A percentile compares a stretch with the other conserved stretches of the same genome.
Evolutionary conservation across 2,113 vertebrate genomes (phyloP).

Genomic region (Microtus pennsylvanicus): DNA sequence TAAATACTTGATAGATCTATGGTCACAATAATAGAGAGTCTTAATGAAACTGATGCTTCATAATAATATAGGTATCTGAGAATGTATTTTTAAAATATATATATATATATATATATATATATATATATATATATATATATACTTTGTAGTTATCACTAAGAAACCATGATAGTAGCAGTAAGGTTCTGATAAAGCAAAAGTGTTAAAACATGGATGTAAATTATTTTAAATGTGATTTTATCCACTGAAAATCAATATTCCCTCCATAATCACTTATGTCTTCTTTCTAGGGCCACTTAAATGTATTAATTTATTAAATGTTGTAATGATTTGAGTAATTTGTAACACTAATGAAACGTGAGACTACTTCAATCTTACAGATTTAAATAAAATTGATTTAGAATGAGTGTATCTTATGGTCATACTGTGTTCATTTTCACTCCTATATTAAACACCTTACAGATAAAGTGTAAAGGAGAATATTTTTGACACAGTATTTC

Average conservation of each 20-base stretch:
- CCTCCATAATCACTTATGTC: neutral
- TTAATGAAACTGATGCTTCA: neutral
- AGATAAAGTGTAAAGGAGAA: neutral
- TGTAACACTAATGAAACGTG: conserved; percentile 75
- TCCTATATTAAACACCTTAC: neutral
- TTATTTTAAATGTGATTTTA: neutral
- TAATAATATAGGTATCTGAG: neutral
- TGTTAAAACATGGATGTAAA: neutral
- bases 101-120: no score
- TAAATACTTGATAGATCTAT: neutral
- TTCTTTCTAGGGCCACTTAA: neutral
- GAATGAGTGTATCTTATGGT: conserved; percentile 52
- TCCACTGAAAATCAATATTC: neutral
- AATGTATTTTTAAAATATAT: neutral
- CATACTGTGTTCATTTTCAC: neutral
- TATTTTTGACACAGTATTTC: neutral
- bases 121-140: neutral
- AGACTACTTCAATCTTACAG: conserved; percentile 57
- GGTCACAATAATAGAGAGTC: neutral
- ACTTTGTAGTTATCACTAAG: neutral
- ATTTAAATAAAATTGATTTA: conserved; percentile 62
- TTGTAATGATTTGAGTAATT: conserved; percentile 68
- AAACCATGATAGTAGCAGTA: neutral
- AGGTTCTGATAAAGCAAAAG: neutral
- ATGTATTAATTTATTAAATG: conserved; percentile 66